phyloP scores from a whole-genome alignment of 2,888 invertebrate species.

The Apamea monoglypha region DNA sequence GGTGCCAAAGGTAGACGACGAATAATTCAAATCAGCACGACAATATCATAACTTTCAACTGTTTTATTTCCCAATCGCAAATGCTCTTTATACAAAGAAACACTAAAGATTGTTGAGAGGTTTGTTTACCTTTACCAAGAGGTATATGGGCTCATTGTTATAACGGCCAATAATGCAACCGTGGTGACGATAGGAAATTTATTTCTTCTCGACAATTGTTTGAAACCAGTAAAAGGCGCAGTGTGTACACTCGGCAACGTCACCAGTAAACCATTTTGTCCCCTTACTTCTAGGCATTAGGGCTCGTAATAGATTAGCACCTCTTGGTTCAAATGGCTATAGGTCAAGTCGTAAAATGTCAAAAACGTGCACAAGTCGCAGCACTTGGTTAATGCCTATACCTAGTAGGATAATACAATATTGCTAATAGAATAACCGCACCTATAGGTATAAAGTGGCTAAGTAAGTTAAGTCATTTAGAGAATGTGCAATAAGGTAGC shows the following conservation, averaged over 20 bases:
- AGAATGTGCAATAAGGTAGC: constrained; percentile 20
- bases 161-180: constrained; percentile 34
- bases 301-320: constrained; percentile 40
- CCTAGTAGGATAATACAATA: constrained; percentile 45
- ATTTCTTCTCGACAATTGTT: constrained; percentile 52
- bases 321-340: constrained; percentile 37
- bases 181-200: constrained; percentile 48
- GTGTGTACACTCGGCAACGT: constrained; percentile 17
- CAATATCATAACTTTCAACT: neutral
- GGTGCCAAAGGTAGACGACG: neutral
- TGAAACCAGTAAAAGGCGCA: constrained; percentile 47
- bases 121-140: constrained; percentile 35
- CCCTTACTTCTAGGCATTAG: constrained; percentile 32
- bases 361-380: constrained; percentile 62
- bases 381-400: constrained; percentile 31
- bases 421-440: constrained; percentile 26
- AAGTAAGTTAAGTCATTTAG: constrained; percentile 19
- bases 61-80: constrained; percentile 1
- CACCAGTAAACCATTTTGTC: constrained; percentile 24
- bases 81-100: constrained; percentile 13
- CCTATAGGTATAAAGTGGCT: constrained; percentile 14
- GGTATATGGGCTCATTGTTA: constrained; percentile 38
- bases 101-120: constrained; percentile 7
- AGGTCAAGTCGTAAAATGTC: constrained; percentile 67
- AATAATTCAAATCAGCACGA: neutral